Base-by-base conservation (phyloP, 1,140 invertebrate genomes). In the Panulirus ornatus region DNA sequence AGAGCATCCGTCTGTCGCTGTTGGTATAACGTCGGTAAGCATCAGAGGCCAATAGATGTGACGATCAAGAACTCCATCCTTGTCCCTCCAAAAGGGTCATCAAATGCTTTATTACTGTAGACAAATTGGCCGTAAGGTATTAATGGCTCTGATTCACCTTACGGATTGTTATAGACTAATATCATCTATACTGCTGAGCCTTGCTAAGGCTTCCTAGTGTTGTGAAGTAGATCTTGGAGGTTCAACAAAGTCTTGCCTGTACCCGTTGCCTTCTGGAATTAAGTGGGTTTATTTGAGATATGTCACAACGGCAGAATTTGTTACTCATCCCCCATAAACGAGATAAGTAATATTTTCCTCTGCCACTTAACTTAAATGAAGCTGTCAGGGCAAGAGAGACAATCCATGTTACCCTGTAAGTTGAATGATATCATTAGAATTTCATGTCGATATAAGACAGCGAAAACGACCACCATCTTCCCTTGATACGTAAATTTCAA, bases 301-400 rank as follows among this genome's bases (percentile, higher is more conserved):
- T 2, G 30, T 66, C 58, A 66, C 30, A 66, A 66, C n/a, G 58
- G 30, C n/a, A 27, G 27, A 66, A 66, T 66, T 66, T 30, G n/a
- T 27, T 66, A 66, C 58, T 66, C 58, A 66, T 30, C 30, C 58
- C n/a, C 27, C 58, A 66, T 66, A 66, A 66, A 66, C 27, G 58
- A 66, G 5, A 66, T 27, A 30, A 66, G 30, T 66, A 30, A 66
- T 27, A 66, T 27, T 27, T 66, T 66, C 30, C 27, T 66, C 58
- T 66, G 5, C 58, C 58, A n/a, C 58, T 66, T 66, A 66, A 66
- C 30, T 27, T 27, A 66, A 66, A 66, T 66, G 58, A 30, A 30
- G n/a, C 58, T 22, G 1, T 30, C 27, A 27, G 58, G 58, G 27
- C 6, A 66, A 66, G 58, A 66, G 27, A 66, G 58, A 30, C 58